phyloP scores from a whole-genome alignment of 2,797 vertebrate species.

The Orestias chungarensis region DNA sequence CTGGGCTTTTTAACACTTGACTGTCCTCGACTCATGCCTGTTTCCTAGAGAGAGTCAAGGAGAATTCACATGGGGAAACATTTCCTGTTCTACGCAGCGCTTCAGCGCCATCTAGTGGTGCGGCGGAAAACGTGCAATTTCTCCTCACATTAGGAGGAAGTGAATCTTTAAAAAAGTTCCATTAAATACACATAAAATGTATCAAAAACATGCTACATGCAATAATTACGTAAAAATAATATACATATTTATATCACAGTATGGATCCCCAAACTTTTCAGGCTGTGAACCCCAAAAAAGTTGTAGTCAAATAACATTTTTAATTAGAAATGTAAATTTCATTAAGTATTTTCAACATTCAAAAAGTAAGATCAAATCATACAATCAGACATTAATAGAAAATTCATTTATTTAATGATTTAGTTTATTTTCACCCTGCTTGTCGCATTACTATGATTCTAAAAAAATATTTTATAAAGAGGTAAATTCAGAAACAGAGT shows the following conservation, averaged over 20 bases:
- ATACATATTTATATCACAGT: neutral
- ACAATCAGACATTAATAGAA: too few species aligned
- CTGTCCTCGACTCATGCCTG: neutral
- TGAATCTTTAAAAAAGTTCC: neutral
- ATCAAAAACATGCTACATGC: neutral
- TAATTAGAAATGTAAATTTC: too few species aligned
- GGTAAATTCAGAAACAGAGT: too few species aligned
- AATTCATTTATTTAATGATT: too few species aligned
- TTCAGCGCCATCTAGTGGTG: slow-evolving; percentile 13
- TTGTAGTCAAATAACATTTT: too few species aligned
- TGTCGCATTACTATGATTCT: too few species aligned
- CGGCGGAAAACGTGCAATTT: neutral
- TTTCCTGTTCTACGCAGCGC: neutral
- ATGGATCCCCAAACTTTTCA: too few species aligned
- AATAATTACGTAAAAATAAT: neutral
- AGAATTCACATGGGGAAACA: neutral
- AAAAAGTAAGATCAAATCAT: too few species aligned
- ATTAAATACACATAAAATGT: neutral
- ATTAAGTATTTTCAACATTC: too few species aligned
- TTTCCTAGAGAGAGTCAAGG: neutral
- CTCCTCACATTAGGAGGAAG: neutral
- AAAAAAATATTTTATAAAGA: too few species aligned
- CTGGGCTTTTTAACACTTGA: neutral
- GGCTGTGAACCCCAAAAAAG: too few species aligned
- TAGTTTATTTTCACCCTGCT: too few species aligned